These are phyloP conservation scores for Glandiceps talaboti DNA, from an alignment of 53 echinoderm and acorn worm genomes.

Conservation along the genomic window DNA sequence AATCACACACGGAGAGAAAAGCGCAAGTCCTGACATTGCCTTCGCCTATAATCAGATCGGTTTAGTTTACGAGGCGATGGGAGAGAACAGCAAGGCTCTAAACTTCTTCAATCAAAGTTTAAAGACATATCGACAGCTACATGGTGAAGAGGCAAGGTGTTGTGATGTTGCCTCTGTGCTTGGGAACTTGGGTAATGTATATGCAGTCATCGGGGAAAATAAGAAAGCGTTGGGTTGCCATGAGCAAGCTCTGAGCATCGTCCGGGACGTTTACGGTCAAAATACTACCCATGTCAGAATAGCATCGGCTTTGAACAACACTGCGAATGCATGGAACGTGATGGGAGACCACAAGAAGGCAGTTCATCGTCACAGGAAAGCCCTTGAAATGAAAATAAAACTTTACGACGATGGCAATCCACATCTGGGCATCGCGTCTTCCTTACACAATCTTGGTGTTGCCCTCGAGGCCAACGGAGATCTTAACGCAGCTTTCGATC, in stretches of 20 bases:
- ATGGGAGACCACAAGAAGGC: not conserved
- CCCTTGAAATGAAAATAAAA: not conserved
- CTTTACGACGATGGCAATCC: not conserved
- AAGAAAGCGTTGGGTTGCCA: not conserved
- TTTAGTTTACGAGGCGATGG: not conserved
- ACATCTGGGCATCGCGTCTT: not conserved
- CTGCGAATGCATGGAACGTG: not conserved
- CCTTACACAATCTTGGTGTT: not conserved
- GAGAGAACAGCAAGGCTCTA: not conserved
- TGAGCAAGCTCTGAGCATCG: not conserved
- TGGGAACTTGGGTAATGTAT: not conserved
- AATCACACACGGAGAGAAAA: not conserved
- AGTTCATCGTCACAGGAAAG: not conserved
- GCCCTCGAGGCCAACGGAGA: not conserved
- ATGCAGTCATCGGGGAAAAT: not conserved
- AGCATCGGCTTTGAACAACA: not conserved
- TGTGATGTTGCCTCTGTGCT: not conserved
- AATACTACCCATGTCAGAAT: not conserved
- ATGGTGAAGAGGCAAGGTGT: not conserved
- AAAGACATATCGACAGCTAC: not conserved
- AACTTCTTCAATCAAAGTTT: not conserved
- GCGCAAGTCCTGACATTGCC: not conserved
- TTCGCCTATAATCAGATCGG: not conserved
- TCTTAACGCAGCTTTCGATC: not conserved
- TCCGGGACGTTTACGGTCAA: not conserved